Percentiles rank a stretch among this genome's conserved stretches.
Conservation (phyloP, 2,888 invertebrate species). For the Sphaeridia pumilis region DNA sequence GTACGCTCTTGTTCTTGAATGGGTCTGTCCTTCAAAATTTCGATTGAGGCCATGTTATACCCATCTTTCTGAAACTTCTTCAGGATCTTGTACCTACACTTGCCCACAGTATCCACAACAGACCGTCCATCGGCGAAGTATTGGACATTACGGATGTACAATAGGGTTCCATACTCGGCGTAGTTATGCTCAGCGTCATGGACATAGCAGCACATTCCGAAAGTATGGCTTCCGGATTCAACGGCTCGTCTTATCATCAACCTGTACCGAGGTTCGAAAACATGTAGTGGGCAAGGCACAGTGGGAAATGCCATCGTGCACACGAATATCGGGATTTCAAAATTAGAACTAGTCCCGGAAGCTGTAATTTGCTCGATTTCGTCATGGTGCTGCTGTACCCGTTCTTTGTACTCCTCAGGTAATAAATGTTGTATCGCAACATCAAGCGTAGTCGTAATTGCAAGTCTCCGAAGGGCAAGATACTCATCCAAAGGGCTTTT, state of each 20-base stretch:
- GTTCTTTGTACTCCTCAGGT: conserved; percentile 37
- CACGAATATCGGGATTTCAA: conserved; percentile 66
- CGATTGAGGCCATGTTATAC: conserved; percentile 71
- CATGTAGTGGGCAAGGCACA: conserved; percentile 78
- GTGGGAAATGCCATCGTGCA: conserved; percentile 79
- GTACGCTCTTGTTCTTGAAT: conserved; percentile 48
- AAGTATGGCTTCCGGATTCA: conserved; percentile 61
- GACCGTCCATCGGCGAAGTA: conserved; percentile 72
- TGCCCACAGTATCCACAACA: conserved; percentile 71
- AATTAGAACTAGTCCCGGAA: conserved; percentile 25
- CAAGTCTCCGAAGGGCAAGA: conserved; percentile 40
- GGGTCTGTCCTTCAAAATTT: conserved; percentile 56
- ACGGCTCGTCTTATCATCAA: conserved; percentile 71
- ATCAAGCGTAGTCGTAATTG: conserved; percentile 40
- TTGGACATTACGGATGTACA: conserved; percentile 74
- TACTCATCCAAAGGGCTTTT: conserved; percentile 56
- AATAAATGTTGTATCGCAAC: conserved; percentile 39
- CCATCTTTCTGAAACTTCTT: conserved; percentile 64
- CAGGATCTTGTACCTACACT: conserved; percentile 65
- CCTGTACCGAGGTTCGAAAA: conserved; percentile 78
- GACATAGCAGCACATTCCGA: conserved; percentile 54
- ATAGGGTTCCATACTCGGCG: conserved; percentile 68
- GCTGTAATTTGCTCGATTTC: conserved; percentile 39
- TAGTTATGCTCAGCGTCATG: conserved; percentile 44
- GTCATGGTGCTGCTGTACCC: conserved; percentile 39